A percentile compares a stretch with the other conserved stretches of the same genome.
phyloP scores from a whole-genome alignment of 2,888 invertebrate species.

The Arrhopalites spinosus region DNA sequence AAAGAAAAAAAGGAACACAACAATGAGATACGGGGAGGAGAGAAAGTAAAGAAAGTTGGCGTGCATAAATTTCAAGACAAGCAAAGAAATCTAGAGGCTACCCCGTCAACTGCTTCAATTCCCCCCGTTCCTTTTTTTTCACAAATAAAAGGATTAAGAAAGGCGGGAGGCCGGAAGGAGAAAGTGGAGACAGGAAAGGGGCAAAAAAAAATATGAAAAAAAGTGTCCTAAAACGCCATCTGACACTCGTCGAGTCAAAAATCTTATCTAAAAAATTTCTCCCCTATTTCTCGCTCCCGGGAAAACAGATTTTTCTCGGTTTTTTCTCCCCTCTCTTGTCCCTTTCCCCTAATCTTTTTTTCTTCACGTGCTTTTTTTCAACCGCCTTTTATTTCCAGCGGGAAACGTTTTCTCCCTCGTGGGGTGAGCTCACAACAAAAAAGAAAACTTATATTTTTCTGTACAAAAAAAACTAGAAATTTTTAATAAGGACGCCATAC shows the following conservation, averaged over 20 bases:
- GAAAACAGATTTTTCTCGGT: background rate
- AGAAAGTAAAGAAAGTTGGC: background rate
- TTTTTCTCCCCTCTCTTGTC: conserved; percentile 21
- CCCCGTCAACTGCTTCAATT: conserved; percentile 25
- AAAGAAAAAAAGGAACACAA: background rate
- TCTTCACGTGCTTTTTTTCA: conserved; percentile 26
- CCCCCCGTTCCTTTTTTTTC: background rate
- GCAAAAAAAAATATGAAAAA: background rate
- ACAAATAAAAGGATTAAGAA: background rate
- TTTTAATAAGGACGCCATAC: conserved; percentile 54
- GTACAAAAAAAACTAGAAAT: background rate
- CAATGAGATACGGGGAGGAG: background rate
- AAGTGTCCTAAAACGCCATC: conserved; percentile 51
- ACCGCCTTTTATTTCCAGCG: background rate
- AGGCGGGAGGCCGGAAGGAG: background rate
- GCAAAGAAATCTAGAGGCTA: conserved; percentile 39
- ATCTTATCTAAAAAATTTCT: conserved; percentile 36
- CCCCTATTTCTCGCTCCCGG: conserved; percentile 12
- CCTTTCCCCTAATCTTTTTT: conserved; percentile 11
- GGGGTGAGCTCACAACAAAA: conserved; percentile 30
- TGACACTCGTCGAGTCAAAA: conserved; percentile 46
- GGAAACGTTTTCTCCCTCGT: background rate
- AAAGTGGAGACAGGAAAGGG: background rate
- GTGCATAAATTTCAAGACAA: conserved; percentile 20
- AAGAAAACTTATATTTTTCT: conserved; percentile 14